Evolutionary conservation across 1,140 invertebrate species (phyloP).

Genomic region (Drosophila pseudoobscura): DNA sequence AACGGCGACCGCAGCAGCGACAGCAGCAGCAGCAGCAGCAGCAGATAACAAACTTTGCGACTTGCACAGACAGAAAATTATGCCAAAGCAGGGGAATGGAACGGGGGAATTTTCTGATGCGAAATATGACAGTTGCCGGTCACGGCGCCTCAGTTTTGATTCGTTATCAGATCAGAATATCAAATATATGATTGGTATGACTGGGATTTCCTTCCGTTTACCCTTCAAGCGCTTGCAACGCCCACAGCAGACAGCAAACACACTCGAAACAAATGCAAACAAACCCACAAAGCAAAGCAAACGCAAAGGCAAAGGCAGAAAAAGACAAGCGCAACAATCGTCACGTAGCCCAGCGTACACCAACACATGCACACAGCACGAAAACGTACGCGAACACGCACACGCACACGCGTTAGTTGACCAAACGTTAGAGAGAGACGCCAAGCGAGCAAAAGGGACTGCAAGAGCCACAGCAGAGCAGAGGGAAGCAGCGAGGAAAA

Average conservation of each 20-base stretch:
- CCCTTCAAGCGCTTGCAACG: conserved; percentile 59
- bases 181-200: conserved; percentile 3
- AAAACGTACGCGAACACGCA: conserved; percentile 8
- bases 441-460: conserved; percentile 12
- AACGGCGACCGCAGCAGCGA: conserved; percentile 2
- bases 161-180: conserved; percentile 31
- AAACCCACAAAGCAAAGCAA: conserved; percentile 45
- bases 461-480: background rate
- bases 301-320: conserved; percentile 51
- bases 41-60: conserved; percentile 22
- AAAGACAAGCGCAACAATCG: conserved; percentile 64
- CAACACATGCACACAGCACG: conserved; percentile 8
- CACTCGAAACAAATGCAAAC: conserved; percentile 33
- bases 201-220: conserved; percentile 37
- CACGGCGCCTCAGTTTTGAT: conserved; percentile 6
- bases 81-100: background rate
- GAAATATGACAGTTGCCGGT: conserved; percentile 23
- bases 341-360: conserved; percentile 72
- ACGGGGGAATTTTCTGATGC: conserved; percentile 12
- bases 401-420: conserved; percentile 38
- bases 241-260: conserved; percentile 12
- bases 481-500: background rate
- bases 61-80: conserved; percentile 15
- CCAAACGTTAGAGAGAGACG: conserved; percentile 31
- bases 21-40: conserved; percentile 18